Percentiles rank a stretch among this genome's conserved stretches.
Conservation (phyloP, 2,888 invertebrate species). For the Thysanoteuthis rhombus region DNA sequence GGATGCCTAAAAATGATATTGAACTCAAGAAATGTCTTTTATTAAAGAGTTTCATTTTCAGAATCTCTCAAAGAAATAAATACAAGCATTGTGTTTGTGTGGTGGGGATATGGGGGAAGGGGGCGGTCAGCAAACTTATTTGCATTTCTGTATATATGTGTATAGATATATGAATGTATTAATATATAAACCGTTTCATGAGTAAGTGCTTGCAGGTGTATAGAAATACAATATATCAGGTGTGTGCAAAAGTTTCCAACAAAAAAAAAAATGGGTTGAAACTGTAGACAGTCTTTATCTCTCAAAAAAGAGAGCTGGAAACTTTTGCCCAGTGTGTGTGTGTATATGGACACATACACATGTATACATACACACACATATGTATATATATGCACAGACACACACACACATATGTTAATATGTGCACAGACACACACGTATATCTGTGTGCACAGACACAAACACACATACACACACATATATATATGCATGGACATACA, state of each 20-base stretch:
- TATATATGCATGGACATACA: background rate
- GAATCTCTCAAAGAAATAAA: background rate
- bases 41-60: background rate
- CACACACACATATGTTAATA: background rate
- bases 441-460: slow-evolving; percentile 19
- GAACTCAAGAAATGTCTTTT: background rate
- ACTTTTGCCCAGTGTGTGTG: no score
- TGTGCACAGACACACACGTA: slow-evolving; percentile 21
- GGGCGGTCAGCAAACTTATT: no score
- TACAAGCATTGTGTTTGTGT: background rate
- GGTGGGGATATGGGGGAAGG: no score
- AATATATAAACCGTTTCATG: background rate
- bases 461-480: background rate
- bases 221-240: background rate
- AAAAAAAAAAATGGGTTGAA: no score
- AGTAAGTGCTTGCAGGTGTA: background rate
- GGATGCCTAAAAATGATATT: background rate
- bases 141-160: background rate
- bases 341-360: background rate
- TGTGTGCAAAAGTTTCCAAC: no score
- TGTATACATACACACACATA: background rate
- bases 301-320: no score
- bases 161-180: background rate
- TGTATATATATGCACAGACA: background rate
- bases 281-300: no score